Base-by-base conservation (phyloP, 1,140 invertebrate genomes). In the Nilaparvata lugens region DNA sequence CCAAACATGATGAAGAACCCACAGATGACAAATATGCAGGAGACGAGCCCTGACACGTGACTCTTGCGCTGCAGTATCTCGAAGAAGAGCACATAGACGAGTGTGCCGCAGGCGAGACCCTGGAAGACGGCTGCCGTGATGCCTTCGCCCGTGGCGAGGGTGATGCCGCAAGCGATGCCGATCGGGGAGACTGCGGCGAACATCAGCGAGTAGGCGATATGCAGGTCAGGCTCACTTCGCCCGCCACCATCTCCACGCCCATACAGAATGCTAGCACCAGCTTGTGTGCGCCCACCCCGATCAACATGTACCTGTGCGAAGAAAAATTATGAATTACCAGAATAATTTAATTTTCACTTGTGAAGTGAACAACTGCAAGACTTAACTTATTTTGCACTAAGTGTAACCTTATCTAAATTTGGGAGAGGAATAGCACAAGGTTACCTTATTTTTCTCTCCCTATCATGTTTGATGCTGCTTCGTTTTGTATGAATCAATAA, bases 261-360 rank as follows among this genome's bases (percentile, higher is more conserved):
- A 77, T 73, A 62, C 75, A 76, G 64, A 78, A 76, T 1, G 79
- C 76, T 25, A 83, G 77, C 24, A 83, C 76, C 18, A 76, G 66
- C 67, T 83, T 83, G 65, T 83, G 81, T 7, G 78, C 73, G 35
- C 72, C 66, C 2, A 82, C 74, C 0, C 81, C 71, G 28, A 67
- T 71, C 52, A 74, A 72, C 72, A 74, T 73, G 63, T 71, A 72
- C 58, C 51, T 60, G 35, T 57, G 21, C n/a, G n/a, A n/a, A n/a
- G n/a, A n/a, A n/a, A n/a, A n/a, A n/a, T n/a, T n/a, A n/a, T n/a
- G n/a, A n/a, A n/a, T n/a, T n/a, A n/a, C n/a, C n/a, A n/a, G n/a
- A n/a, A n/a, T n/a, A n/a, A n/a, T n/a, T n/a, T n/a, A n/a, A n/a
- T n/a, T n/a, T n/a, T n/a, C n/a, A n/a, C n/a, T n/a, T n/a, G n/a